Evolutionary conservation across 2,888 invertebrate species (phyloP).

Genomic region (Syritta pipiens): DNA sequence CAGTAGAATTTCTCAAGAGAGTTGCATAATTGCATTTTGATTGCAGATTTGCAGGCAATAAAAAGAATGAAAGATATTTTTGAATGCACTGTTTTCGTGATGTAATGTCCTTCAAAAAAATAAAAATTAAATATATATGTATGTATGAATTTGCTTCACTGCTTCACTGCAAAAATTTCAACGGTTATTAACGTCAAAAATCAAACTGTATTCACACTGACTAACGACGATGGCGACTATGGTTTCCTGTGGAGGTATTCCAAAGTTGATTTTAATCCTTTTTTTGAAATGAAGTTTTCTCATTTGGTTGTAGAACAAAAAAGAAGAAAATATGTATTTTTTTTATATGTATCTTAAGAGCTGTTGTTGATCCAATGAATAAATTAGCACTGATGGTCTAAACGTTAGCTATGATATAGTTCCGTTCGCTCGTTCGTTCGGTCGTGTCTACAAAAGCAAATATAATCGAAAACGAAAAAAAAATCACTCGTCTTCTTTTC

Average conservation of each 20-base stretch:
- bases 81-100: slow-evolving; percentile 46
- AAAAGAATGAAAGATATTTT: slow-evolving; percentile 11
- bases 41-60: background rate
- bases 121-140: background rate
- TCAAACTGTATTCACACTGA: background rate
- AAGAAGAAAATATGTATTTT: background rate
- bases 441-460: slow-evolving; percentile 13
- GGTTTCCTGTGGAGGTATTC: background rate
- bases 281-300: too few species aligned
- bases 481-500: slow-evolving; percentile 48
- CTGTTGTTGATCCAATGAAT: slow-evolving; percentile 79
- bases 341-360: slow-evolving; percentile 43
- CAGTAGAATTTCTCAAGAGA: slow-evolving; percentile 43
- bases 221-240: background rate
- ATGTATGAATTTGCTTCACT: slow-evolving; percentile 41
- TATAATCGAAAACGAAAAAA: slow-evolving; percentile 6
- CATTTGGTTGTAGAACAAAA: too few species aligned
- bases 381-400: slow-evolving; percentile 79
- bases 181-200: too few species aligned
- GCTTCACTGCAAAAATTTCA: slow-evolving; percentile 17
- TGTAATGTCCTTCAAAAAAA: slow-evolving; percentile 49
- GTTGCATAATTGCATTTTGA: slow-evolving; percentile 65
- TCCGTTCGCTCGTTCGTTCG: slow-evolving; percentile 43
- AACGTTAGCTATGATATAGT: slow-evolving; percentile 53
- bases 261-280: background rate